Evolutionary conservation across 2,888 invertebrate genomes (phyloP), one percentile per base, ranked within the genome.

Genomic region (Congeria kusceri): DNA sequence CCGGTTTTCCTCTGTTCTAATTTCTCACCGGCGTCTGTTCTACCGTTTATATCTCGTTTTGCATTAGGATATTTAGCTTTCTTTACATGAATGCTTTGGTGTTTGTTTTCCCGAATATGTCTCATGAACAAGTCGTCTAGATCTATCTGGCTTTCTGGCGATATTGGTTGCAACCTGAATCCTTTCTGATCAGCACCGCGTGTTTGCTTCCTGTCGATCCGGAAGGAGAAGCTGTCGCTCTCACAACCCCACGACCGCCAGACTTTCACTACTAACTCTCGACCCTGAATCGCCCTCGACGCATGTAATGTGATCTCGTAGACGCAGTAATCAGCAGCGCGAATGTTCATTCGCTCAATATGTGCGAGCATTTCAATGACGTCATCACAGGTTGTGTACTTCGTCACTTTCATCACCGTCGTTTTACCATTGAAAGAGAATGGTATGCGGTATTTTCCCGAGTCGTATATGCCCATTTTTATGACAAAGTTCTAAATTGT

Each of bases 331-430:
- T 53, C 23, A 25, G 53, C 20, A 9, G 5, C 5, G 7, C 53
- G 61, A 11, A 66, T 15, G 15, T 62, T 29, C 11, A 59, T 49
- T 13, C 49, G 18, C 15, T 64, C 23, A 11, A 62, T 9, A 29
- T 62, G 27, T 9, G 68, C 28, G 20, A 80, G 18, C 61, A 68
- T 64, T 27, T 80, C 75, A 61, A 76, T 69, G 39, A 80, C 80
- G 72, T 80, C 80, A 76, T 65, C 47, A 58, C 76, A 73, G 20
- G 80, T 80, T 39, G 76, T 65, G 65, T 76, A 73, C 25, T 65
- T 76, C 1, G 76, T 69, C 3, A 76, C 72, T 49, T 76, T 65
- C 23, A 80, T 57, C 23, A 62, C 20, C 18, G 32, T 3, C 23
- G 9, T 61, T 9, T 56, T 69, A 1, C 67, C 67, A 29, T 75